A percentile compares a stretch with the other conserved stretches of the same genome.
These are phyloP conservation scores for Monochamus alternatus DNA, from an alignment of 2,888 invertebrate genomes.

Conservation along the genomic window DNA sequence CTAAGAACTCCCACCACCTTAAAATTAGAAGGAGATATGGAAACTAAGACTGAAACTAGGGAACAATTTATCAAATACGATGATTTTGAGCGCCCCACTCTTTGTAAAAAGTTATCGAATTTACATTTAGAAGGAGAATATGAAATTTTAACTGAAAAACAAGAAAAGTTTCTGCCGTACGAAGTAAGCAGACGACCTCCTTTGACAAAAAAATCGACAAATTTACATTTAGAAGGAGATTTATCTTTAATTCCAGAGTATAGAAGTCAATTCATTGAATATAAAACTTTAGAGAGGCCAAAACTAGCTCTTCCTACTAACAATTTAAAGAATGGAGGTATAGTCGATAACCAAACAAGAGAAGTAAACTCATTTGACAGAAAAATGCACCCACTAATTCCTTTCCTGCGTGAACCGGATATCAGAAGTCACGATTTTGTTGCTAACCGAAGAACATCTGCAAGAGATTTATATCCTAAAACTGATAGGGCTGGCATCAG, in stretches of 20 bases:
- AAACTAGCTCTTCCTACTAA: slow-evolving; percentile 61
- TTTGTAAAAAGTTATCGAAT: slow-evolving; percentile 69
- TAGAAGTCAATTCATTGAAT: slow-evolving; percentile 63
- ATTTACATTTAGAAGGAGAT: slow-evolving; percentile 71
- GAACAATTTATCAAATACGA: slow-evolving; percentile 72
- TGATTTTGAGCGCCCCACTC: slow-evolving; percentile 68
- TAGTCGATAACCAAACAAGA: slow-evolving; percentile 68
- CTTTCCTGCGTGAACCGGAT: slow-evolving; percentile 61
- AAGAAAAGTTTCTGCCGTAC: slow-evolving; percentile 69
- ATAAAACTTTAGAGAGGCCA: slow-evolving; percentile 59
- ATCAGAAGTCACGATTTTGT: slow-evolving; percentile 44
- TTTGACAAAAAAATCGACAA: slow-evolving; percentile 68
- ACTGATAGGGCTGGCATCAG: slow-evolving; percentile 55
- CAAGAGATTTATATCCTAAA: slow-evolving; percentile 25
- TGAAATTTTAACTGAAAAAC: slow-evolving; percentile 68
- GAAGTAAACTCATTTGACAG: slow-evolving; percentile 68
- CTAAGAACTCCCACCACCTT: slow-evolving; percentile 68
- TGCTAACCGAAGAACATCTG: slow-evolving; percentile 21
- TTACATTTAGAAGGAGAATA: slow-evolving; percentile 72
- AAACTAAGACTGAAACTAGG: slow-evolving; percentile 71
- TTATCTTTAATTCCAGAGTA: slow-evolving; percentile 71
- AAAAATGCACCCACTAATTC: slow-evolving; percentile 64
- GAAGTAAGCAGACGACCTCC: slow-evolving; percentile 69
- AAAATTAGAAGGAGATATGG: slow-evolving; percentile 68
- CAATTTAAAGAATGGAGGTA: slow-evolving; percentile 69